phyloP scores from a whole-genome alignment of 2,888 invertebrate species.

The Andrena haemorrhoa region DNA sequence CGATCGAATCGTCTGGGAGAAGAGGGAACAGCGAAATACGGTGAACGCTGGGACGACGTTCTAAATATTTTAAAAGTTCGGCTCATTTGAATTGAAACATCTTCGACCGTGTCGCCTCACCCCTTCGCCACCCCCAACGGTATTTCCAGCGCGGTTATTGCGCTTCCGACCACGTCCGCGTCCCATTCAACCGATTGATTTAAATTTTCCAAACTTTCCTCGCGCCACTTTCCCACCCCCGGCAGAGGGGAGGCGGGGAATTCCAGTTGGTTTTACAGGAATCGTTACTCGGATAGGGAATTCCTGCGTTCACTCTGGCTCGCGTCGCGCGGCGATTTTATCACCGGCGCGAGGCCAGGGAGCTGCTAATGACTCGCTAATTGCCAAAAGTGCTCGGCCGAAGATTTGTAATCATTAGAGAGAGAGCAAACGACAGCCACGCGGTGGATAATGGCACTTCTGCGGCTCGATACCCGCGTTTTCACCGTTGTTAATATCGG shows the following conservation, averaged over 20 bases:
- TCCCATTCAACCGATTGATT: conserved; percentile 74
- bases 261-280: conserved; percentile 8
- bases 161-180: conserved; percentile 53
- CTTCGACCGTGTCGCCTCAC: conserved; percentile 59
- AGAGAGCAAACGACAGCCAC: conserved; percentile 55
- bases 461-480: conserved; percentile 35
- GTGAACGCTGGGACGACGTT: conserved; percentile 58
- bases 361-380: conserved; percentile 57
- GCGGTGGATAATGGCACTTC: conserved; percentile 57
- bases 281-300: conserved; percentile 3
- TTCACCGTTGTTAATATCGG: conserved; percentile 35
- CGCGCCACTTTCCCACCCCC: conserved; percentile 41
- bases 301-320: background rate
- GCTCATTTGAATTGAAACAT: conserved; percentile 79
- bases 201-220: conserved; percentile 75
- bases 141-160: conserved; percentile 69
- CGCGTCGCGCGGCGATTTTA: conserved; percentile 32
- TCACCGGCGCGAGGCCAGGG: conserved; percentile 28
- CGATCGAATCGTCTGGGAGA: conserved; percentile 43
- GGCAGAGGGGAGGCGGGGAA: background rate
- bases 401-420: conserved; percentile 63
- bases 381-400: conserved; percentile 49
- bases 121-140: conserved; percentile 32
- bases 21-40: conserved; percentile 27
- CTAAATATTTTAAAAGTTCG: conserved; percentile 78